Evolutionary conservation across 2,888 invertebrate species (phyloP), one percentile per base, ranked within the genome.

Genomic region (Brenthis hecate): DNA sequence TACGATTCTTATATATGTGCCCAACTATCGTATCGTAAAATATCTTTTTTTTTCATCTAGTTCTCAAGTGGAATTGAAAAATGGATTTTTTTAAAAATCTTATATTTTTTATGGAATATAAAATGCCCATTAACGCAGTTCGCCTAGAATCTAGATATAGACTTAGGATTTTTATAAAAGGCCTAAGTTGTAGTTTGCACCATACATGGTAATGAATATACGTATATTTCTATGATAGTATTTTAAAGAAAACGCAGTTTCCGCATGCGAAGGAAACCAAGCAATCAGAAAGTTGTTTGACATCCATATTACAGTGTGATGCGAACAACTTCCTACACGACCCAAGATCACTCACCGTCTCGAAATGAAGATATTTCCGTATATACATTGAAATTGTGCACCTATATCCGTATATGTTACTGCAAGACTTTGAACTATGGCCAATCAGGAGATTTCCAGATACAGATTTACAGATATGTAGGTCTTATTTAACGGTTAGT

Each of bases 271-370:
- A 28, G 48, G 48, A 60, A 60, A 48, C 19, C 58, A 47, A 58
- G 28, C 48, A 14, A 58, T 58, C 58, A 14, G 58, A 58, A 58
- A 58, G 58, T 58, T 23, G 58, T 28, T 58, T 58, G 58, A 58
- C 58, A 58, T 58, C 47, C n/a, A 23, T 48, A 23, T 23, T 58
- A 23, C 23, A 48, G 57, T 58, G 28, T 48, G 28, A 60, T 28
- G 48, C 36, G 36, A 43, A 11, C 58, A 28, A n/a, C 58, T 60
- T 60, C 58, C 58, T 58, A 47, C 58, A 28, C 48, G 48, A 19
- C 23, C 48, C 58, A 60, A 60, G 48, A 60, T 60, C 58, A 48
- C 48, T 60, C 58, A 50, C 58, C 48, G 48, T 60, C 48, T 48
- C 28, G 43, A 57, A 6, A 32, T 50, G 53, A 64, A 47, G 61